Evolutionary conservation across 2,888 invertebrate genomes (phyloP), one percentile per base, ranked within the genome.

Genomic region (Nasonia oneida): DNA sequence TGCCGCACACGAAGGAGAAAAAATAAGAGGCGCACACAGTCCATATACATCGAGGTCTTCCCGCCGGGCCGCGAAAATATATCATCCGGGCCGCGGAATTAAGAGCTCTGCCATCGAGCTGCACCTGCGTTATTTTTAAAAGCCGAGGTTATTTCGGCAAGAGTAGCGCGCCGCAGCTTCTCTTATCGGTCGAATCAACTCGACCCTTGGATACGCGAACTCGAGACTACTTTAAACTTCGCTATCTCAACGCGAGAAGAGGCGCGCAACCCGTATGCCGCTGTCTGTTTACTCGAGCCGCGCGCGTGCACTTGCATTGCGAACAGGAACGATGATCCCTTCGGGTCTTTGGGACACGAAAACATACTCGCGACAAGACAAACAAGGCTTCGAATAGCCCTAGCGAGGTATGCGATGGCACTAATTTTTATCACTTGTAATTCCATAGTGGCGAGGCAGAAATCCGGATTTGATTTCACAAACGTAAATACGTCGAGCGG

Each of bases 141-240:
- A 64, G 8, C 23, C 64, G 64, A 64, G 64, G 64, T 64, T 64
- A 23, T 64, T 29, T 64, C 64, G 61, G 61, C 8, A 61, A n/a
- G 3, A n/a, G 1, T 6, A n/a, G 3, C 29, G 8, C n/a, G 5
- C 61, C 5, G 64, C 29, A 64, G 64, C 23, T 18, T 64, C 37
- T 73, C 73, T 73, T 73, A 73, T 73, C 73, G 73, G 73, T 14
- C 73, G 42, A 73, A 73, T 73, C 73, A 73, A 73, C 42, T 73
- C 42, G 73, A 73, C 73, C 73, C 73, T 6, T 42, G 73, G 37
- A 39, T 39, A 10, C 15, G 14, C 70, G 37, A 37, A 73, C n/a
- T 23, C n/a, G 23, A 73, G 37, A n/a, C 39, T 18, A 37, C 39
- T 8, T 23, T 64, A n/a, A 23, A n/a, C 42, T 37, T 14, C 37